Percentiles rank a stretch among this genome's conserved stretches.
Conservation (phyloP, 2,113 vertebrate genomes). For the Hoplias malabaricus region DNA sequence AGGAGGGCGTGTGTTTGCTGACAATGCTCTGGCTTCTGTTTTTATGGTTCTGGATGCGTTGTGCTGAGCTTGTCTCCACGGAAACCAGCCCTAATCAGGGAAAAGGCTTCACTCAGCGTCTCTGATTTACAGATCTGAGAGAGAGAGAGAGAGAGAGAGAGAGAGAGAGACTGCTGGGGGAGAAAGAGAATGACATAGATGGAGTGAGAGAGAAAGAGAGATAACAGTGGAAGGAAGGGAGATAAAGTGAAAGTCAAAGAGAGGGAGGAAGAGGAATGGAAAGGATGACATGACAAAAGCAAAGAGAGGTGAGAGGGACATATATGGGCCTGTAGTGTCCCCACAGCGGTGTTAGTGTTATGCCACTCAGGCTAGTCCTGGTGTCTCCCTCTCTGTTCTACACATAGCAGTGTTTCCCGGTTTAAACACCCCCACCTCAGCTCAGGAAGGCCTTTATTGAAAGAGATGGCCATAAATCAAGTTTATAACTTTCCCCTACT, state of each 20-base stretch:
- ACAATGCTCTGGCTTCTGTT: conserved; percentile 27
- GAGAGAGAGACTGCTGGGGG: conserved; percentile 2
- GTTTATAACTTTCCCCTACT: too few species aligned
- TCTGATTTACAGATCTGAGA: conserved; percentile 19
- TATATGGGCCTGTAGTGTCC: not conserved
- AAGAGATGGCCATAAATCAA: not conserved
- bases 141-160: not conserved
- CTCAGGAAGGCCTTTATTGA: not conserved
- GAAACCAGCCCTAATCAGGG: conserved; percentile 53
- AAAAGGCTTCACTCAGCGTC: conserved; percentile 40
- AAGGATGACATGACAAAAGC: not conserved
- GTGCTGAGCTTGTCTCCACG: conserved; percentile 63
- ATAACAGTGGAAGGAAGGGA: not conserved
- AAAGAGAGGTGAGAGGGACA: not conserved
- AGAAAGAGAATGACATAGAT: not conserved
- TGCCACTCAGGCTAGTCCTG: not conserved
- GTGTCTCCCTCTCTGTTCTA: not conserved
- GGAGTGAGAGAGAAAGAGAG: not conserved
- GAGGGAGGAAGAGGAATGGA: not conserved
- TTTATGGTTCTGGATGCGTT: conserved; percentile 52
- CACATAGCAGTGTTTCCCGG: not conserved
- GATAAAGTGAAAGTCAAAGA: not conserved
- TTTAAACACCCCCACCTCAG: not conserved
- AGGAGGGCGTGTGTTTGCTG: conserved; percentile 57
- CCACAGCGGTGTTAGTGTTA: not conserved